Evolutionary conservation across 2,888 invertebrate genomes (phyloP).

Genomic region (Poecilus cupreus): DNA sequence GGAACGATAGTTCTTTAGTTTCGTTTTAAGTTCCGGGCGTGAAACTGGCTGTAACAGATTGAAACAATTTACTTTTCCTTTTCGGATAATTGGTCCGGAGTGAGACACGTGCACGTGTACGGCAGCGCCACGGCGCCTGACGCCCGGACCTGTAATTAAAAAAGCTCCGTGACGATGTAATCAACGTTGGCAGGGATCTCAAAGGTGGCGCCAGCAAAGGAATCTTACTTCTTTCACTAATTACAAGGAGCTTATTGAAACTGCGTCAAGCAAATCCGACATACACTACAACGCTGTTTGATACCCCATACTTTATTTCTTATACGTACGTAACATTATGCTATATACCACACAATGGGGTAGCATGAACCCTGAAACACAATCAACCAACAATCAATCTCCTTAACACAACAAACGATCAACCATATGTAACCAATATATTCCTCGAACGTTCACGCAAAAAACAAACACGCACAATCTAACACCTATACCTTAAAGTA

Average conservation of each 20-base stretch:
- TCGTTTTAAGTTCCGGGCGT: slow-evolving; percentile 26
- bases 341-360: no score
- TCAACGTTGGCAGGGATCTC: not conserved
- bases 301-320: no score
- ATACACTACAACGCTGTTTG: no score
- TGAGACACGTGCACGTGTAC: slow-evolving; percentile 36
- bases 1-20: not conserved
- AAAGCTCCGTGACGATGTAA: slow-evolving; percentile 16
- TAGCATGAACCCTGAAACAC: no score
- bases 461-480: no score
- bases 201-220: not conserved
- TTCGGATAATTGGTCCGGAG: slow-evolving; percentile 27
- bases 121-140: not conserved
- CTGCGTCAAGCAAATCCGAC: not conserved
- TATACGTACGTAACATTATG: no score
- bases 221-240: not conserved
- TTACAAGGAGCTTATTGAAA: not conserved
- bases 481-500: no score
- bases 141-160: slow-evolving; percentile 37
- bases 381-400: no score
- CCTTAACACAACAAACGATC: no score
- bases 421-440: no score
- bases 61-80: slow-evolving; percentile 49
- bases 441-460: no score
- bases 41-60: slow-evolving; percentile 50